Base-by-base conservation (phyloP, 2,888 invertebrate species). In the Thecophora atra region DNA sequence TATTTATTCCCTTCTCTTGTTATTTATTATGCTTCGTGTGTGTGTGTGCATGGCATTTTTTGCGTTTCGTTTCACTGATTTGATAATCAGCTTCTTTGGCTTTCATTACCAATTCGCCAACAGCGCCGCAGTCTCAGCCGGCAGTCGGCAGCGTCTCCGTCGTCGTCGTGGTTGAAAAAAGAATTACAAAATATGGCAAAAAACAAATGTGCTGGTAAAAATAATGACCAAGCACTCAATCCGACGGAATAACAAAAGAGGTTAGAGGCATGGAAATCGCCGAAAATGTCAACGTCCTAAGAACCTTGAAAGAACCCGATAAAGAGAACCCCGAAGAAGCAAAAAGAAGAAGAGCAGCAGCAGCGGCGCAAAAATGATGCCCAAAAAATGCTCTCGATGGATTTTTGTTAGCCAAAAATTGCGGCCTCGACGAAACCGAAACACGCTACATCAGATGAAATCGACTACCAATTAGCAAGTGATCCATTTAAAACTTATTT, bases 291-390 rank as follows among this genome's bases (percentile, higher is more conserved):
- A 86, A 86, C 84, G 86, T 80, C 84, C 86, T 84, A 86, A 84
- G 85, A 86, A 86, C 86, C 86, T 86, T 86, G 86, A 85, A 86
- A 86, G 84, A 83, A 82, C 80, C 80, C 81, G 81, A 79, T 82
- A 84, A 81, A 78, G 78, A 78, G 73, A 71, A 47, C 47, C 62
- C 71, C 70, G 70, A 80, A 77, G n/a, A n/a, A n/a, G n/a, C n/a
- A 80, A 79, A 78, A 76, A 76, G 75, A 76, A 70, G 62, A 56
- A 54, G 56, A 66, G 56, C 44, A 19, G 54, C 26, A 24, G 37
- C 28, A 67, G 54, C 26, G 7, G 42, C 30, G n/a, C 17, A 52
- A 42, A 52, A 56, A 67, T 54, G 54, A 28, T 21, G 42, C 37
- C 42, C 19, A 28, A 66, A 37, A 37, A 37, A n/a, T n/a, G n/a